A percentile compares a stretch with the other conserved stretches of the same genome.
These are phyloP conservation scores for Ctenopoma kingsleyae DNA, from an alignment of 2,797 vertebrate species.

Conservation along the genomic window DNA sequence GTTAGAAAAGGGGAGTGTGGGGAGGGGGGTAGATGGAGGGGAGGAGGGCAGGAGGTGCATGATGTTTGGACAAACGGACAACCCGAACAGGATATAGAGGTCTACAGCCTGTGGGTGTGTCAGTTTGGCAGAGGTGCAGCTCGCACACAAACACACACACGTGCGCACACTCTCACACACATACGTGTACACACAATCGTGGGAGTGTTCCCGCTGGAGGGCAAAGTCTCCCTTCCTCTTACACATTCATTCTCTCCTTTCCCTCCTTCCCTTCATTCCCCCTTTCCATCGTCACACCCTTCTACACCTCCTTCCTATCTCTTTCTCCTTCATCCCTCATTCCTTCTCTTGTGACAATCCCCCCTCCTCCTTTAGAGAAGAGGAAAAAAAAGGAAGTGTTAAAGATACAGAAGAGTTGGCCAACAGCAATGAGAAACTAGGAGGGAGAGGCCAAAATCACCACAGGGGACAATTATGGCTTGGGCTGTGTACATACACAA, in stretches of 20 bases:
- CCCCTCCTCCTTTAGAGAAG: constrained; percentile 44
- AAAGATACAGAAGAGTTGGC: constrained; percentile 78
- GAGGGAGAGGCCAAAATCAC: constrained; percentile 78
- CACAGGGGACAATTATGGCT: constrained; percentile 80
- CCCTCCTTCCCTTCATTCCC: constrained; percentile 61
- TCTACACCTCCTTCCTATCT: constrained; percentile 73
- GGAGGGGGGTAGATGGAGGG: constrained; percentile 28
- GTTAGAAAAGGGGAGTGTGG: constrained; percentile 68
- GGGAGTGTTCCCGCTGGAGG: constrained; percentile 84
- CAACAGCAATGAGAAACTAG: constrained; percentile 71
- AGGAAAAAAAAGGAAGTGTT: constrained; percentile 72
- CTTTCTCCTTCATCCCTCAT: constrained; percentile 72
- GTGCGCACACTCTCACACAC: constrained; percentile 22
- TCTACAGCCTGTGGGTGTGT: constrained; percentile 86
- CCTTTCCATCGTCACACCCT: constrained; percentile 71
- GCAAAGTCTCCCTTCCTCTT: constrained; percentile 86
- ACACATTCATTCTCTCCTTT: constrained; percentile 73
- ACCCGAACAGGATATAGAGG: constrained; percentile 86
- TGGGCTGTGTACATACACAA: constrained; percentile 57
- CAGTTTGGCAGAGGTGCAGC: constrained; percentile 76
- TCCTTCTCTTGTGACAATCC: constrained; percentile 65
- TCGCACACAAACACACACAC: constrained; percentile 56
- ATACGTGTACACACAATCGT: constrained; percentile 66
- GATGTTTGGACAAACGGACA: constrained; percentile 85
- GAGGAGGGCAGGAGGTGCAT: constrained; percentile 23